Conservation (phyloP, 2,113 vertebrate species). For the Rhinoderma darwinii region DNA sequence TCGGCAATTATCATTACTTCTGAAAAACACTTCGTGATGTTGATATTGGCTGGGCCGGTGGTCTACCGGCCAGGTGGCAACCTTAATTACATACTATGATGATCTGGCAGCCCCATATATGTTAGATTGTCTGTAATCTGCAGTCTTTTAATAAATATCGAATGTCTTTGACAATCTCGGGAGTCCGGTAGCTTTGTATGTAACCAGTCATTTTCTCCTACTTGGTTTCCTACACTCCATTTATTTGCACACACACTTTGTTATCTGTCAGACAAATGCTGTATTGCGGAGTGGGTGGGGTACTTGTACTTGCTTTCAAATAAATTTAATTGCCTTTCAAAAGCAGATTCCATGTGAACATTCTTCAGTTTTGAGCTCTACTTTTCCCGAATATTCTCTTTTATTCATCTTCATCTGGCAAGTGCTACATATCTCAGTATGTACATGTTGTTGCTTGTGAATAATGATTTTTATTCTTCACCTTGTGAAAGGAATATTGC, state of each 20-base stretch:
- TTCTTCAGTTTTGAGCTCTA: background rate
- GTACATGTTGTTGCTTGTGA: conserved; percentile 26
- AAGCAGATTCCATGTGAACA: background rate
- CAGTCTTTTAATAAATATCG: no score
- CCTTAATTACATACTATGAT: no score
- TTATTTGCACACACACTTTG: background rate
- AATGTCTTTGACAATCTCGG: background rate
- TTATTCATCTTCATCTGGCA: background rate
- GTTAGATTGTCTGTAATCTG: no score
- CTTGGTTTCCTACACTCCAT: background rate
- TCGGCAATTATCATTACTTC: no score
- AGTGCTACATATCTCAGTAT: background rate
- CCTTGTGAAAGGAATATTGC: background rate
- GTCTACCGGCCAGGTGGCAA: no score
- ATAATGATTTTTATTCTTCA: background rate
- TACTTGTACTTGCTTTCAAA: background rate
- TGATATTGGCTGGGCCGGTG: no score
- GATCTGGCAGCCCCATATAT: no score
- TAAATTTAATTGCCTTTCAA: conserved; percentile 6
- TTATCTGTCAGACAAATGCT: background rate
- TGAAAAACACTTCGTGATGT: no score
- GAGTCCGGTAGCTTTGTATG: background rate
- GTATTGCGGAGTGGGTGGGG: background rate
- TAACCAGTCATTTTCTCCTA: background rate
- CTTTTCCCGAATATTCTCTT: background rate